Conservation (phyloP, 35 echinoderm and acorn worm genomes). For the Apostichopus parvimensis region DNA sequence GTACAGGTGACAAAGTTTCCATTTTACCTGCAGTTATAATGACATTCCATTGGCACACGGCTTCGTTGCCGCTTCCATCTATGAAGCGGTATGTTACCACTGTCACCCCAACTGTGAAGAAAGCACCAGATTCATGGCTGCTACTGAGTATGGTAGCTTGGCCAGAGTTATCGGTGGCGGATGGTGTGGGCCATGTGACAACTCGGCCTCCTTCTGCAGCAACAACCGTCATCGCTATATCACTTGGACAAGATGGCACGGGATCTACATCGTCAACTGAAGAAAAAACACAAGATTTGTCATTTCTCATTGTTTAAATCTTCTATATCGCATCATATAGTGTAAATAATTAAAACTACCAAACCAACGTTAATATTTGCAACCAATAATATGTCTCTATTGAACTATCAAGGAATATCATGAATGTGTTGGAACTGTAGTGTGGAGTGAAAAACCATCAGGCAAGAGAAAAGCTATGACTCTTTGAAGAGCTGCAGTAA, state of each 20-base stretch:
- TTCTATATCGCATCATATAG: no score
- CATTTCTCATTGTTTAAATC: no score
- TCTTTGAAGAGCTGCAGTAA: no score
- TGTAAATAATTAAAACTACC: no score
- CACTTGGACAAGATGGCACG: constrained; percentile 52
- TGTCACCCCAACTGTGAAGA: constrained; percentile 58
- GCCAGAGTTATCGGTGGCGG: constrained; percentile 77
- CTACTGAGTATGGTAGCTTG: constrained; percentile 23
- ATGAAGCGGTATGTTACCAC: constrained; percentile 62
- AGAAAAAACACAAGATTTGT: background rate
- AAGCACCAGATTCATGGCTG: constrained; percentile 37
- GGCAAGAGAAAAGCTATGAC: no score
- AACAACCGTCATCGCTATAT: constrained; percentile 16
- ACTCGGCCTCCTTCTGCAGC: constrained; percentile 18
- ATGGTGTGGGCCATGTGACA: constrained; percentile 68
- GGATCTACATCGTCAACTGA: constrained; percentile 54
- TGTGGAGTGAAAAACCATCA: no score
- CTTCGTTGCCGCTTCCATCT: constrained; percentile 66
- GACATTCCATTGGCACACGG: constrained; percentile 55
- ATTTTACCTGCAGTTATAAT: constrained; percentile 51
- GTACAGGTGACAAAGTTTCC: no score
- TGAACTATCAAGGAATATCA: no score
- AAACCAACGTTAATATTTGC: no score
- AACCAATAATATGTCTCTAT: no score
- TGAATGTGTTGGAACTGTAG: no score